A percentile compares a stretch with the other conserved stretches of the same genome.
phyloP scores from a whole-genome alignment of 2,797 vertebrate genomes.

The Poliocrania exsul region DNA sequence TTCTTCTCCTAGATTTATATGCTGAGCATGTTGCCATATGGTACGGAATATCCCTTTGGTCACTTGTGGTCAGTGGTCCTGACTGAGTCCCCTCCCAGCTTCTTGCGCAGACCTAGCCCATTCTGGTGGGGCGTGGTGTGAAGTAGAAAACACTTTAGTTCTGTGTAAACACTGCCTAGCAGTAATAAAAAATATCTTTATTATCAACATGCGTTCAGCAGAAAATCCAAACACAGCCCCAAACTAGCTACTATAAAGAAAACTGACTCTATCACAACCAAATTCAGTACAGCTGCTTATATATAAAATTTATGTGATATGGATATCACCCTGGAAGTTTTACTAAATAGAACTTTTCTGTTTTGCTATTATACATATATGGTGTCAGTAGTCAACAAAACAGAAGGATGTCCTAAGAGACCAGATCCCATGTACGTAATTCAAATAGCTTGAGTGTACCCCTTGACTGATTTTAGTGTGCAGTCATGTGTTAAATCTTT shows the following conservation, averaged over 20 bases:
- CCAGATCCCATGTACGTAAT: not conserved
- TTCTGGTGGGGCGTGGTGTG: not conserved
- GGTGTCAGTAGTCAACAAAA: not conserved
- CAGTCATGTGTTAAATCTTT: not conserved
- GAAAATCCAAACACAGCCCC: not conserved
- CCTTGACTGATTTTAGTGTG: not conserved
- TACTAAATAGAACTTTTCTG: not conserved
- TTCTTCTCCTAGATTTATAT: not conserved
- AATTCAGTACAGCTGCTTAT: not conserved
- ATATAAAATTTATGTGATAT: not conserved
- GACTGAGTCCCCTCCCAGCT: not conserved
- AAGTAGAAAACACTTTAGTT: not conserved
- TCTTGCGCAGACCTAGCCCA: not conserved
- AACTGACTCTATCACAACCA: not conserved
- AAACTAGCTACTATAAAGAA: not conserved
- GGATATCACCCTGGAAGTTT: not conserved
- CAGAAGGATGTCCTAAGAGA: not conserved
- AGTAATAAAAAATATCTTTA: not conserved
- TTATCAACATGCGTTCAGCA: not conserved
- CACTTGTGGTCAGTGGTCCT: fast-evolving
- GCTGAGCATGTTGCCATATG: fast-evolving
- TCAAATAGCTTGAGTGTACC: not conserved
- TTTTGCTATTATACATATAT: not conserved
- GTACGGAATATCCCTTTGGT: not conserved
- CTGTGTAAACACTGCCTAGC: not conserved